A percentile compares a stretch with the other conserved stretches of the same genome.
Evolutionary conservation across 2,888 invertebrate genomes (phyloP).

Genomic region (Caenorhabditis auriculariae): DNA sequence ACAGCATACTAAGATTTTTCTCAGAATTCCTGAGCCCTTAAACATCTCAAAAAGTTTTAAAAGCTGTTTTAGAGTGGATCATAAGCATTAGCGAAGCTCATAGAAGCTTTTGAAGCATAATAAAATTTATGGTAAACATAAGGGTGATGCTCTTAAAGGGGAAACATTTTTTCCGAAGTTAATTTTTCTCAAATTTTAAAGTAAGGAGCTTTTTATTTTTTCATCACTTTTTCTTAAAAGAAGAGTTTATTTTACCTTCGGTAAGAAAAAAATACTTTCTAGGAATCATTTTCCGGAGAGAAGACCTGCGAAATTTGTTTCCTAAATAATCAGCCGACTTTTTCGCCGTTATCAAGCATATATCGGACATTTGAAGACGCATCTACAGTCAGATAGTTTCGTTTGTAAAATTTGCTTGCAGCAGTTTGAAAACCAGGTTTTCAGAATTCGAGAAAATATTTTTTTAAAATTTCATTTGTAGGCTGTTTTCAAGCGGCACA

Average conservation of each 20-base stretch:
- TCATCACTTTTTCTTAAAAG: too few relatives aligned
- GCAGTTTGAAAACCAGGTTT: slow-evolving; percentile 24
- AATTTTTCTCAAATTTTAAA: background rate
- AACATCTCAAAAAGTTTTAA: too few relatives aligned
- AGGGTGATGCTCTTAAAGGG: background rate
- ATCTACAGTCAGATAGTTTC: slow-evolving; percentile 18
- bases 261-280: too few relatives aligned
- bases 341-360: slow-evolving; percentile 22
- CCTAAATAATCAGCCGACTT: too few relatives aligned
- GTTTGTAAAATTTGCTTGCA: slow-evolving; percentile 24
- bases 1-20: too few relatives aligned
- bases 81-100: too few relatives aligned
- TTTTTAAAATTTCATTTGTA: background rate
- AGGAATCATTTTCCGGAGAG: too few relatives aligned
- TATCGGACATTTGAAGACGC: slow-evolving; percentile 30
- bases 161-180: background rate
- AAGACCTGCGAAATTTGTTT: too few relatives aligned
- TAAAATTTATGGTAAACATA: background rate
- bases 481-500: background rate
- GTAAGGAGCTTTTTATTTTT: too few relatives aligned
- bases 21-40: too few relatives aligned
- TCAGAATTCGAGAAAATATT: background rate
- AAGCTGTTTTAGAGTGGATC: too few relatives aligned
- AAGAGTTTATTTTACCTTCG: too few relatives aligned
- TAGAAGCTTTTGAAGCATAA: background rate